Percentiles rank a stretch among this genome's conserved stretches.
These are phyloP conservation scores for Setophaga kirtlandii DNA, from an alignment of 2,113 vertebrate species.

Conservation along the genomic window DNA sequence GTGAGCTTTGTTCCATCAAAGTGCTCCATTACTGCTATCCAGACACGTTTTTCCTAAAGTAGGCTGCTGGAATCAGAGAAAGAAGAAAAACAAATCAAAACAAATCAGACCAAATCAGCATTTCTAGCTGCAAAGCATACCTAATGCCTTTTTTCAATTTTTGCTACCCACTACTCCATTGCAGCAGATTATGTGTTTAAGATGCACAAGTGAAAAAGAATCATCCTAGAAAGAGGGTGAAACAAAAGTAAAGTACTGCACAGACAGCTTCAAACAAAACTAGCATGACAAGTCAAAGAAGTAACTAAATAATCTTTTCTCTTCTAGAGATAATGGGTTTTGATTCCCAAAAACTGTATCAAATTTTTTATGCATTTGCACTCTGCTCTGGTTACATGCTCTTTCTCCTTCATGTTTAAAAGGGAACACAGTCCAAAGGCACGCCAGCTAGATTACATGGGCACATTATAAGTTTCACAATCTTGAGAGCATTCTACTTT, in stretches of 20 bases:
- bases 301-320: constrained; percentile 34
- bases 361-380: constrained; percentile 31
- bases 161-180: neutral
- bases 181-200: neutral
- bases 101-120: neutral
- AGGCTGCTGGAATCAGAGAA: neutral
- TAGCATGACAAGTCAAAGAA: neutral
- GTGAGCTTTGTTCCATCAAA: neutral
- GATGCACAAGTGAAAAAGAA: neutral
- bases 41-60: neutral
- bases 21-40: neutral
- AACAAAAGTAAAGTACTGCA: neutral
- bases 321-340: constrained; percentile 37
- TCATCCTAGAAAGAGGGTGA: neutral
- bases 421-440: constrained; percentile 31
- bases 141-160: neutral
- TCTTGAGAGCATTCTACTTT: constrained; percentile 54
- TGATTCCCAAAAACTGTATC: constrained; percentile 39
- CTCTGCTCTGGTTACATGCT: constrained; percentile 11
- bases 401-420: constrained; percentile 12
- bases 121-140: neutral
- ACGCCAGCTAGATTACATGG: constrained; percentile 9
- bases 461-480: constrained; percentile 14
- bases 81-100: neutral
- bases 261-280: neutral